Percentiles rank a stretch among this genome's conserved stretches.
Evolutionary conservation across 2,888 invertebrate genomes (phyloP).

Genomic region (Chrysopilus asiliformis): DNA sequence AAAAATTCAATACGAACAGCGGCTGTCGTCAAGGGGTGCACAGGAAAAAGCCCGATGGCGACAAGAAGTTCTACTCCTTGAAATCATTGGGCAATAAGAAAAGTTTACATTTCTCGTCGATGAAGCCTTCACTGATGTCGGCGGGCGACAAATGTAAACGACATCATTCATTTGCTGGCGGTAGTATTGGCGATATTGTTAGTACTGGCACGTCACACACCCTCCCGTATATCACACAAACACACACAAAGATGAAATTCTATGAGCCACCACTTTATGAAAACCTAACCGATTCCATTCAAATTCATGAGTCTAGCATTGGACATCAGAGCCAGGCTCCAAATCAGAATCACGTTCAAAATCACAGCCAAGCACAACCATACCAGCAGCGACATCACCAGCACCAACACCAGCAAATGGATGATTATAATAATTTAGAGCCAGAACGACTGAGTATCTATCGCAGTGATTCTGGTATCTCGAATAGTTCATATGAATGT

Average conservation of each 20-base stretch:
- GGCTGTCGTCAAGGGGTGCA: constrained; percentile 9
- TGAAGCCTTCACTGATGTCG: constrained; percentile 9
- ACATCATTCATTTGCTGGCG: constrained; percentile 35
- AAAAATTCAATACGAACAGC: constrained; percentile 19
- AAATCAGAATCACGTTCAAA: constrained; percentile 14
- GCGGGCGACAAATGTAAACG: constrained; percentile 27
- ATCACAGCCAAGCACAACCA: background rate
- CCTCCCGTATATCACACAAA: constrained; percentile 10
- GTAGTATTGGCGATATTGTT: constrained; percentile 28
- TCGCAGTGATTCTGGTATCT: constrained; percentile 36
- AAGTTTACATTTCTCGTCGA: constrained; percentile 15
- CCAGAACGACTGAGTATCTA: constrained; percentile 33
- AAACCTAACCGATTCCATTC: constrained; percentile 52
- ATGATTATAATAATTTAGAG: constrained; percentile 26
- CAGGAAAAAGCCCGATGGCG: constrained; percentile 11
- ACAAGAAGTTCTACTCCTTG: constrained; percentile 28
- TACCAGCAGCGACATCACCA: constrained; percentile 31
- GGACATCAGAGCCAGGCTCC: constrained; percentile 5
- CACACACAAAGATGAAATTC: constrained; percentile 24
- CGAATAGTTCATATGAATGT: constrained; percentile 40
- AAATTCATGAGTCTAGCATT: constrained; percentile 41
- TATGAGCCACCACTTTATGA: constrained; percentile 41
- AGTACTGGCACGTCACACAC: constrained; percentile 6
- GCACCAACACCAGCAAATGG: constrained; percentile 22
- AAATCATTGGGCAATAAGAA: constrained; percentile 20